Percentiles rank a stretch among this genome's conserved stretches.
phyloP scores from a whole-genome alignment of 2,113 vertebrate species.

The Colossoma macropomum region DNA sequence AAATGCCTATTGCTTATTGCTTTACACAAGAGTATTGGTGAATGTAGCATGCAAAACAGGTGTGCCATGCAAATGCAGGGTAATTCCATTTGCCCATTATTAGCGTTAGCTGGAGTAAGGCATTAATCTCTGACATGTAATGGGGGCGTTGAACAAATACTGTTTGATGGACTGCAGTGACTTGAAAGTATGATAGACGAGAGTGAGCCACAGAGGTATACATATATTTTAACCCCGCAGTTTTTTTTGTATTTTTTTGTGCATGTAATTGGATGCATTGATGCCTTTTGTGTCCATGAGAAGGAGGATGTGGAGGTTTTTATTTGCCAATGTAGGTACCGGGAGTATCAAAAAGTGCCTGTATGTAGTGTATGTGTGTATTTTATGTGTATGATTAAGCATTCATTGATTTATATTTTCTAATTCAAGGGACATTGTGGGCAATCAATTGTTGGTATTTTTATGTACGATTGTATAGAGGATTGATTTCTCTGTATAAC shows the following conservation, averaged over 20 bases:
- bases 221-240: neutral
- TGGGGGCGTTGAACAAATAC: neutral
- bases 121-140: constrained; percentile 8
- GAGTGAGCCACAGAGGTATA: neutral
- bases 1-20: constrained; percentile 17
- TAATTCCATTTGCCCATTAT: constrained; percentile 8
- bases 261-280: too few relatives aligned
- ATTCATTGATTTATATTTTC: too few relatives aligned
- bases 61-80: constrained; percentile 33
- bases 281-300: neutral
- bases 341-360: neutral
- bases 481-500: too few relatives aligned
- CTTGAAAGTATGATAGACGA: constrained; percentile 29
- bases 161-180: neutral
- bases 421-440: too few relatives aligned
- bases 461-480: too few relatives aligned
- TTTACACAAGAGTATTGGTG: constrained; percentile 23
- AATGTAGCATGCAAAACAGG: constrained; percentile 41
- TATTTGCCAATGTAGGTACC: neutral
- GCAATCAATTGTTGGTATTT: too few relatives aligned
- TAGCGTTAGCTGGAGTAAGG: neutral
- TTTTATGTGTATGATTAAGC: neutral
- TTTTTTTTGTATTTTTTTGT: neutral
- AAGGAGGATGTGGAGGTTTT: neutral
- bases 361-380: neutral